A percentile compares a stretch with the other conserved stretches of the same genome.
Conservation (phyloP, 2,888 invertebrate species). For the Podabrus alpinus region DNA sequence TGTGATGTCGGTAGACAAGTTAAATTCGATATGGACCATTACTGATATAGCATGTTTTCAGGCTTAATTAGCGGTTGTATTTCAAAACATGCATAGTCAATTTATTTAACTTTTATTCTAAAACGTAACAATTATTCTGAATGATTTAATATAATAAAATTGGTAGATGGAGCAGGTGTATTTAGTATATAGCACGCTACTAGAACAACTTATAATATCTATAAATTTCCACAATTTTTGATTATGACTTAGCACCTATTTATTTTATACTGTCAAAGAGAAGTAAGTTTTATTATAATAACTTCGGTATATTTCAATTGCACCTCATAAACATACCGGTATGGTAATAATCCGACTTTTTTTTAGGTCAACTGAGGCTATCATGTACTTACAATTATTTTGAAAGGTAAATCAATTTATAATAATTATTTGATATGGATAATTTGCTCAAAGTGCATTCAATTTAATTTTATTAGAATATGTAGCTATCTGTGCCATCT, state of each 20-base stretch:
- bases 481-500: not conserved
- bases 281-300: not conserved
- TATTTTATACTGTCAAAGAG: not conserved
- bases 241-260: not conserved
- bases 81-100: not conserved
- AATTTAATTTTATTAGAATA: not conserved
- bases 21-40: not conserved
- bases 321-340: not conserved
- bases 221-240: not conserved
- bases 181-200: conserved; percentile 49
- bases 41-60: not conserved
- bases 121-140: conserved; percentile 52
- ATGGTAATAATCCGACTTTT: too few species aligned
- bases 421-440: not conserved
- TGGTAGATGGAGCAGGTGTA: conserved; percentile 53
- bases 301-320: not conserved
- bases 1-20: not conserved
- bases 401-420: not conserved
- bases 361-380: too few species aligned
- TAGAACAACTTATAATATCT: conserved; percentile 35
- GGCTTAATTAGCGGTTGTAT: not conserved
- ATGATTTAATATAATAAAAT: conserved; percentile 56
- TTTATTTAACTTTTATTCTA: conserved; percentile 6
- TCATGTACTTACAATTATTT: not conserved
- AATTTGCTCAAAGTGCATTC: not conserved